A percentile compares a stretch with the other conserved stretches of the same genome.
Evolutionary conservation across 2,797 vertebrate genomes (phyloP).

Genomic region (Galago senegalensis): DNA sequence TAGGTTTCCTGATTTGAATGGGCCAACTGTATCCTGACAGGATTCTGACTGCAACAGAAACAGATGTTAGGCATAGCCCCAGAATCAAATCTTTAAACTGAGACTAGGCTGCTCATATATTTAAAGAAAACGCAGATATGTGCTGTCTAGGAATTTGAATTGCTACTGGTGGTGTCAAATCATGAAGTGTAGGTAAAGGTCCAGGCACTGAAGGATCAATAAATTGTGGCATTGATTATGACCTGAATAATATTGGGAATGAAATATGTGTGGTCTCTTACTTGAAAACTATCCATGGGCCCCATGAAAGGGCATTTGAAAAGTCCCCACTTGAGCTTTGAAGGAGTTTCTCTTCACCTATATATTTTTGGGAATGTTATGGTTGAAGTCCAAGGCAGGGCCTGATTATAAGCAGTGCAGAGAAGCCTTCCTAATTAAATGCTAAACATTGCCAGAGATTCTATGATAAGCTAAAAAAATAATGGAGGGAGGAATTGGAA

Average conservation of each 20-base stretch:
- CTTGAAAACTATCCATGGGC: not conserved
- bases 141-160: not conserved
- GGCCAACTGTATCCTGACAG: no score
- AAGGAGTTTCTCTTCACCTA: not conserved
- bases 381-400: not conserved
- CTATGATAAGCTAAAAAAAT: not conserved
- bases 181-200: fast-evolving
- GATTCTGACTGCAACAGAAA: not conserved
- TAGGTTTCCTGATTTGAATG: not conserved
- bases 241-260: not conserved
- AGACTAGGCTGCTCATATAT: not conserved
- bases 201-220: not conserved
- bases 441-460: not conserved
- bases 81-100: not conserved
- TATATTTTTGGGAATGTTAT: not conserved
- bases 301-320: not conserved
- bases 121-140: not conserved
- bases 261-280: not conserved
- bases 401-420: not conserved
- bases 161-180: not conserved
- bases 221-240: not conserved
- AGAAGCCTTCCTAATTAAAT: not conserved
- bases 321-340: fast-evolving
- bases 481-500: not conserved
- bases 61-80: not conserved